Evolutionary conservation across 2,113 vertebrate genomes (phyloP).

Genomic region (Cyprinodon variegatus): DNA sequence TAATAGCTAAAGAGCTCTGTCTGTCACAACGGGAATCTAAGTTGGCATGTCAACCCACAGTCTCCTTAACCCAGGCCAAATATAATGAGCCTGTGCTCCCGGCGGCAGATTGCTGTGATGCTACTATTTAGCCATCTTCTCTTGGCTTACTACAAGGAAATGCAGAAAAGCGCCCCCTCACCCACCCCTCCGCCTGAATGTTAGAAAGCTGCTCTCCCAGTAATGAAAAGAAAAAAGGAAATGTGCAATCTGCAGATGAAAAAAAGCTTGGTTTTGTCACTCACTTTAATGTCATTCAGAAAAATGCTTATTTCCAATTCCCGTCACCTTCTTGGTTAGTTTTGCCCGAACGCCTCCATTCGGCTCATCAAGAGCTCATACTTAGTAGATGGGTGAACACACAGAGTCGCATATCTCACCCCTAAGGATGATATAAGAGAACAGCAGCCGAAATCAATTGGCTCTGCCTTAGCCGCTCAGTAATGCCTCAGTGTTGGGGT

Average conservation of each 20-base stretch:
- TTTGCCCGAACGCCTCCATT: slow-evolving; percentile 7
- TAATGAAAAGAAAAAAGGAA: slow-evolving; percentile 40
- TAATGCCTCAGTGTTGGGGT: slow-evolving; percentile 27
- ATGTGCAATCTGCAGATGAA: slow-evolving; percentile 36
- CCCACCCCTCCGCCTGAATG: slow-evolving; percentile 11
- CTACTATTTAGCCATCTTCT: slow-evolving; percentile 54
- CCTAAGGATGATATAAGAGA: slow-evolving; percentile 43
- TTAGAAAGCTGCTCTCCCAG: slow-evolving; percentile 18
- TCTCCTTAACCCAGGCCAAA: slow-evolving; percentile 34
- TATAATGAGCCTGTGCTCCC: slow-evolving; percentile 51
- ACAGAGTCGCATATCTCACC: slow-evolving; percentile 42
- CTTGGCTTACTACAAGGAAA: slow-evolving; percentile 17
- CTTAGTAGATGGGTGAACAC: slow-evolving; percentile 8
- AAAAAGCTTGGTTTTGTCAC: slow-evolving; percentile 49
- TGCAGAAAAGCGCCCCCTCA: slow-evolving; percentile 17
- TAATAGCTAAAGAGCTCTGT: slow-evolving; percentile 64
- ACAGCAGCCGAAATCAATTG: slow-evolving; percentile 51
- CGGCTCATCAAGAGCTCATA: slow-evolving; percentile 37
- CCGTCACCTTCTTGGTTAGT: slow-evolving; percentile 20
- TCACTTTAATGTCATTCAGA: slow-evolving; percentile 36
- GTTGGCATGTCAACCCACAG: slow-evolving; percentile 43
- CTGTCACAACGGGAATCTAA: slow-evolving; percentile 59
- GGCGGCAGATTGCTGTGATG: slow-evolving; percentile 59
- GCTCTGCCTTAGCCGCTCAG: slow-evolving; percentile 29
- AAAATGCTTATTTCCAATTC: slow-evolving; percentile 41